Evolutionary conservation across 2,888 invertebrate species (phyloP).

Genomic region (Hecatera dysodea): DNA sequence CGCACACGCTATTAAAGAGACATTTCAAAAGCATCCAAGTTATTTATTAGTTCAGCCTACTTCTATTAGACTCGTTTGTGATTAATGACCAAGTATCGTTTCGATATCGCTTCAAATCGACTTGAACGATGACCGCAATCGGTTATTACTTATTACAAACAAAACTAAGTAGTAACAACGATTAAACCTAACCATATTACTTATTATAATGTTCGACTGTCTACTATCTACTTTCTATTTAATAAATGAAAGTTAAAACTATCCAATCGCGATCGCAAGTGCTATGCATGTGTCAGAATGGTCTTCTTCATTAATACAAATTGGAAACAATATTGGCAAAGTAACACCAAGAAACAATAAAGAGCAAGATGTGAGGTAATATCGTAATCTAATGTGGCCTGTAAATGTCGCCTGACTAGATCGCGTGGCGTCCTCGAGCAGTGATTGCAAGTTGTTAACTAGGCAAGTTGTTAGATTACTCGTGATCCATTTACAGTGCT

Average conservation of each 20-base stretch:
- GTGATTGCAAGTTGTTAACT: conserved; percentile 72
- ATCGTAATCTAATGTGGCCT: conserved; percentile 49
- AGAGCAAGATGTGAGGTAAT: conserved; percentile 20
- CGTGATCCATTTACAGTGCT: conserved; percentile 66
- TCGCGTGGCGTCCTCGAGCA: conserved; percentile 64
- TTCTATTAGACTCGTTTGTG: conserved; percentile 56
- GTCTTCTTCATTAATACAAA: background rate
- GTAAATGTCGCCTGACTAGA: conserved; percentile 56
- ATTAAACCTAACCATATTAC: conserved; percentile 35
- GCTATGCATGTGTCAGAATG: background rate
- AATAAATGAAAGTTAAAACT: conserved; percentile 57
- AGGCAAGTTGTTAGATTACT: conserved; percentile 68
- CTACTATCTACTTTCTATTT: conserved; percentile 55
- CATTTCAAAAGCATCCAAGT: conserved; percentile 52
- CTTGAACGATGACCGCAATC: conserved; percentile 43
- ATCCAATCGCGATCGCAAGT: conserved; percentile 11
- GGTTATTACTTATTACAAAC: conserved; percentile 34
- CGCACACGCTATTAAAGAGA: conserved; percentile 53
- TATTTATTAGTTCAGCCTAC: conserved; percentile 64
- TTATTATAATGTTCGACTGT: conserved; percentile 18
- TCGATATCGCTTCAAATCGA: conserved; percentile 48
- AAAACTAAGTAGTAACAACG: conserved; percentile 33
- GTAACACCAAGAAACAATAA: background rate
- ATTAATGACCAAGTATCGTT: conserved; percentile 58
- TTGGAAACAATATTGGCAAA: conserved; percentile 5